phyloP scores from a whole-genome alignment of 2,113 vertebrate species.

The Pluvialis apricaria region DNA sequence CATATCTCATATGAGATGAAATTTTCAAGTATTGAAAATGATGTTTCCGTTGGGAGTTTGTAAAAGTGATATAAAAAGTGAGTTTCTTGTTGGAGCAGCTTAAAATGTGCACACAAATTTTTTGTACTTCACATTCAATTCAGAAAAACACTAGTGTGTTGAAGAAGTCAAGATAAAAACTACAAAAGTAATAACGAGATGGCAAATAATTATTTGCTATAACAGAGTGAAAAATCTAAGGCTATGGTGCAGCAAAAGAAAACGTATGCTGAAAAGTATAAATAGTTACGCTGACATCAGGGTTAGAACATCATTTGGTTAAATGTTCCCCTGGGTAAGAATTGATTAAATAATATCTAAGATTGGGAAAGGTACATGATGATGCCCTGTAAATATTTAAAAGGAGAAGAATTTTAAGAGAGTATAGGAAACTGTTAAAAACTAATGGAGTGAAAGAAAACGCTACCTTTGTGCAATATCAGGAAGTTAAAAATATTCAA shows the following conservation, averaged over 20 bases:
- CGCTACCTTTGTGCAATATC: background rate
- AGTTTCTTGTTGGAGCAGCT: background rate
- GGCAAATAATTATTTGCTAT: background rate
- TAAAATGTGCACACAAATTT: background rate
- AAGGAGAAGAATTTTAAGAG: background rate
- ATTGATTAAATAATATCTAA: slow-evolving; percentile 15
- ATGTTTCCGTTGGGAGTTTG: background rate
- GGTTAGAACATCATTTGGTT: background rate
- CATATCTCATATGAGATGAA: background rate
- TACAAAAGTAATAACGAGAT: background rate
- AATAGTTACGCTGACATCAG: background rate
- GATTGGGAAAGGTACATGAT: background rate
- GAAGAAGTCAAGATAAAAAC: background rate
- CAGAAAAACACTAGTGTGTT: background rate
- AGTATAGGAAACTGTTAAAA: background rate
- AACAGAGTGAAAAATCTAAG: background rate
- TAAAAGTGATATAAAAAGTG: background rate
- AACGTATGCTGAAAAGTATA: background rate
- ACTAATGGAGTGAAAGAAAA: slow-evolving; percentile 21
- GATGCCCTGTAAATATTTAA: slow-evolving; percentile 10
- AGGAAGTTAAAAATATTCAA: slow-evolving; percentile 6
- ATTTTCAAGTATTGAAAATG: background rate
- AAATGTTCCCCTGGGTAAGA: background rate
- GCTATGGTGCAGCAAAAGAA: background rate
- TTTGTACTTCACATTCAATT: background rate